phyloP scores from a whole-genome alignment of 2,797 vertebrate genomes.

The Dendrocincla fuliginosa region DNA sequence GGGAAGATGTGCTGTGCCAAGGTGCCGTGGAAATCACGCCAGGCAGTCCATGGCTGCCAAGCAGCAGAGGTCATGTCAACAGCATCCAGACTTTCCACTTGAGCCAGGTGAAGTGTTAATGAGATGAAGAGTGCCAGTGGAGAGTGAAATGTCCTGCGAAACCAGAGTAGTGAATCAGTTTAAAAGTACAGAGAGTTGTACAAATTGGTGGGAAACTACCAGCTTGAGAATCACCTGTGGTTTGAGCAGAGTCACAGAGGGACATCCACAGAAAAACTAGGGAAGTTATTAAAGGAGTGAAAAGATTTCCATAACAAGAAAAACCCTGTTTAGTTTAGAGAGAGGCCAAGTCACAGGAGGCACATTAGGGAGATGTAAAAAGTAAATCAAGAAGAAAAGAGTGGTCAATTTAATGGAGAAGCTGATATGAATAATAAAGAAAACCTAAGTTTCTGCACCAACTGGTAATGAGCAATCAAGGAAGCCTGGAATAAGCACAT shows the following conservation, averaged over 20 bases:
- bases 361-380: background rate
- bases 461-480: background rate
- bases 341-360: background rate
- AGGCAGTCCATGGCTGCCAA: background rate
- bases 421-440: background rate
- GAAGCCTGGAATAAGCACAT: background rate
- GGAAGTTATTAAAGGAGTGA: background rate
- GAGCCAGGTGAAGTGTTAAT: background rate
- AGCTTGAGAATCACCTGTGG: background rate
- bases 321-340: background rate
- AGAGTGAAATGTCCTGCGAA: background rate
- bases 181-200: background rate
- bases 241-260: background rate
- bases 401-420: background rate
- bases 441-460: background rate
- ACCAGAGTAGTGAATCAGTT: background rate
- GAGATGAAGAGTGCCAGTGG: background rate
- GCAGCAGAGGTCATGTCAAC: background rate
- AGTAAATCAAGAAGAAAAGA: background rate
- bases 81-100: background rate
- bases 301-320: background rate
- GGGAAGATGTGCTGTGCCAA: background rate
- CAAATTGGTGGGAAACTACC: background rate
- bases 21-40: fast-evolving
- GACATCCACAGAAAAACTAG: fast-evolving